These are phyloP conservation scores for Atrichornis clamosus DNA, from an alignment of 2,113 vertebrate genomes.

Conservation along the genomic window DNA sequence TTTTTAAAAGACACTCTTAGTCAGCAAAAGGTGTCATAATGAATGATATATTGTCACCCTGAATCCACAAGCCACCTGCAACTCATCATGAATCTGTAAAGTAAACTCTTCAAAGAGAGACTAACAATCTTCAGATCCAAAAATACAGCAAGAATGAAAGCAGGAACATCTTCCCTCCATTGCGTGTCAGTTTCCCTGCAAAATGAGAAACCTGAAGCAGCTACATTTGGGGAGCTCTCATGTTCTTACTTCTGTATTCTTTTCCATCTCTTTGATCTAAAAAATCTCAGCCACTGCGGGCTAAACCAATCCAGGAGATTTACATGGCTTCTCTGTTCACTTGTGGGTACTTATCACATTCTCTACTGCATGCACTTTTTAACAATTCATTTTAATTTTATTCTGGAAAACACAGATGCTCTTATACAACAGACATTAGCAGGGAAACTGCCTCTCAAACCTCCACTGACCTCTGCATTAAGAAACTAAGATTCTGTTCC, in stretches of 20 bases:
- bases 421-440: neutral
- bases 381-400: neutral
- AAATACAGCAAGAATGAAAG: neutral
- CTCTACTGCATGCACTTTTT: neutral
- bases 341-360: neutral
- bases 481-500: neutral
- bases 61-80: constrained; percentile 40
- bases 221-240: neutral
- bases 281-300: neutral
- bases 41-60: constrained; percentile 19
- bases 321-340: neutral
- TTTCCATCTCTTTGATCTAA: constrained; percentile 19
- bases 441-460: neutral
- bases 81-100: constrained; percentile 8
- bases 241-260: neutral
- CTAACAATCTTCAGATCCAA: constrained; percentile 25
- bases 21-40: constrained; percentile 34
- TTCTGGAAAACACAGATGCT: neutral
- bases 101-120: constrained; percentile 43
- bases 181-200: neutral
- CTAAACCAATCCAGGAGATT: constrained; percentile 2
- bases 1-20: neutral
- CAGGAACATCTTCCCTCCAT: neutral
- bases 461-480: accelerated
- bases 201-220: neutral